These are phyloP conservation scores for Oscheius sp. DNA, from an alignment of 2,888 invertebrate species.

Conservation along the genomic window DNA sequence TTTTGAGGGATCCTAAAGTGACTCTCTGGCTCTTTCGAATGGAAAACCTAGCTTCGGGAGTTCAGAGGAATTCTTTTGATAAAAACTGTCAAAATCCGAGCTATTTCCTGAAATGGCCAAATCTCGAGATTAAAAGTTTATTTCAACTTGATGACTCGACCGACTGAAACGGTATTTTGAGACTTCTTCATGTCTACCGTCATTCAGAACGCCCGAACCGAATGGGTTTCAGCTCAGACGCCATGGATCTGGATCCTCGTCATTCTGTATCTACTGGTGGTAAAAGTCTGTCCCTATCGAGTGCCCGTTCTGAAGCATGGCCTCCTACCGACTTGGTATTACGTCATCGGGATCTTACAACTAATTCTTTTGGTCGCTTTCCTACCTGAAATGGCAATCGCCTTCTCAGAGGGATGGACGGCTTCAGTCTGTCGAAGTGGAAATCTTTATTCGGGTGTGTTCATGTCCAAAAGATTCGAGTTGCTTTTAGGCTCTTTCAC, in stretches of 20 bases:
- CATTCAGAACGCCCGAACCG: no score
- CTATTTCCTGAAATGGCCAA: no score
- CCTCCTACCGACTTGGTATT: conserved; percentile 41
- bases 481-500: not conserved
- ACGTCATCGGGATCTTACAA: conserved; percentile 37
- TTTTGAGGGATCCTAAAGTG: no score
- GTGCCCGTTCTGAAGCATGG: conserved; percentile 32
- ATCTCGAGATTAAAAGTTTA: no score
- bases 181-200: no score
- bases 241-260: conserved; percentile 13
- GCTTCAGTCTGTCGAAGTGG: conserved; percentile 39
- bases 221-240: conserved; percentile 6
- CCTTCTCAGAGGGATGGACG: conserved; percentile 37
- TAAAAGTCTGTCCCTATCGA: conserved; percentile 6
- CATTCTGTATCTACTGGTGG: conserved; percentile 17
- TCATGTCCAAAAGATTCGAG: not conserved
- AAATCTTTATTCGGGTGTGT: conserved; percentile 36
- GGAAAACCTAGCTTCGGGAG: no score
- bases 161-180: no score
- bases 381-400: conserved; percentile 37
- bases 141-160: no score
- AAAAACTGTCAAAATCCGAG: no score
- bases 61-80: no score
- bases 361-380: conserved; percentile 31
- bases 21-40: no score